Conservation (phyloP, 1,140 invertebrate species). For the Ips nitidus region DNA sequence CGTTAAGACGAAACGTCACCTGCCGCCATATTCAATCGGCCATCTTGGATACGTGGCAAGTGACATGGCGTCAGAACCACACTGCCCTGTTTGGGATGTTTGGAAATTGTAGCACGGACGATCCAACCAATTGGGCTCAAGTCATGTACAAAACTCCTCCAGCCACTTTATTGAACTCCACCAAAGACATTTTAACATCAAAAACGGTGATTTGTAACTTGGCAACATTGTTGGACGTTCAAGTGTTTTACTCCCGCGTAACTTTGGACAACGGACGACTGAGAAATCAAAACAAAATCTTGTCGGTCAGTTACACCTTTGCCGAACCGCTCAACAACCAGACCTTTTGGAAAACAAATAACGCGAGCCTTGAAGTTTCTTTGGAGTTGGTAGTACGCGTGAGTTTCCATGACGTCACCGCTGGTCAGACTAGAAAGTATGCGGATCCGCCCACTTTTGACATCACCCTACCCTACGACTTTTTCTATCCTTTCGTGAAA, state of each 20-base stretch:
- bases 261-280: conserved; percentile 35
- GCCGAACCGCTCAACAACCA: conserved; percentile 16
- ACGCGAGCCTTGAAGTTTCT: not conserved
- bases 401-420: conserved; percentile 48
- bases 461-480: conserved; percentile 49
- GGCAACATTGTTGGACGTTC: conserved; percentile 41
- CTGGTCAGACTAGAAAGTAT: conserved; percentile 38
- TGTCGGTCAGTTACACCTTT: conserved; percentile 41
- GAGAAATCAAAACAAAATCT: conserved; percentile 46
- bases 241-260: conserved; percentile 46
- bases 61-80: conserved; percentile 44
- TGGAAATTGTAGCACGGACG: conserved; percentile 58
- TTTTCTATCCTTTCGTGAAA: conserved; percentile 52
- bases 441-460: conserved; percentile 46
- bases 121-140: conserved; percentile 59
- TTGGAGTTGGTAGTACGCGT: conserved; percentile 36
- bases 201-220: conserved; percentile 44
- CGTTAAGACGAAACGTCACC: conserved; percentile 48
- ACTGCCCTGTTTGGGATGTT: conserved; percentile 57
- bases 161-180: conserved; percentile 50
- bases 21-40: conserved; percentile 53
- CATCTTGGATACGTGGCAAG: conserved; percentile 51
- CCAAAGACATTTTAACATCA: conserved; percentile 53
- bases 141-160: conserved; percentile 52
- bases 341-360: conserved; percentile 6